Base-by-base conservation (phyloP, 2,888 invertebrate species). In the Tuberolachnus salignus region DNA sequence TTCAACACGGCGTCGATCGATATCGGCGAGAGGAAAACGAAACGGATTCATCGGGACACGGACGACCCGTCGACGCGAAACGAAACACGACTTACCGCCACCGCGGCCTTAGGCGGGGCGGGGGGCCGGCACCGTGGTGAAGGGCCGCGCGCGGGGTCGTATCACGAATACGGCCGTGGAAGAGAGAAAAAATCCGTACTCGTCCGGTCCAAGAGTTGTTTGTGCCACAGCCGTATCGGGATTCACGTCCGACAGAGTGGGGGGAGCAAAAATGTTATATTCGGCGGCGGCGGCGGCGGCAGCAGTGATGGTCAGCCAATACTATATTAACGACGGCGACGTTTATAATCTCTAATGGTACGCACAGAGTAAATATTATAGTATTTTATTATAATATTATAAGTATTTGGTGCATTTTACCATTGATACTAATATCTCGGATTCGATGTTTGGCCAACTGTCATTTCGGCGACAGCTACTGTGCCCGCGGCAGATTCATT, bases 31-130 rank as follows among this genome's bases (percentile, higher is more conserved):
- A 26, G 14, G 26, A 16, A 49, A 26, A 51, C 42, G 16, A 4
- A 42, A 55, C 21, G 14, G 53, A 42, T 34, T 34, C 51, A 26
- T 3, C 26, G 23, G 66, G 66, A 23, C 55, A 55, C 74, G 55
- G 55, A 78, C 59, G 75, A 59, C 75, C 75, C 75, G 57, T 78
- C 59, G 16, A 78, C 75, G 67, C 67, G 8, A 59, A 67, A 57
- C 75, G 42, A 26, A 67, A 78, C 75, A 78, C 67, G 67, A 67
- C 75, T 66, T 61, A 61, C 61, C 72, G 63, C 73, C 63, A 59
- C 44, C 34, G 13, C 42, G 6, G 42, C 19, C 57, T 10, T 1
- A 9, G 34, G 19, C 3, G 26, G 19, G 0, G 2, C 9, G 26
- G 8, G 55, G 51, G 57, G 19, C 11, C 23, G 14, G 55, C 23